Evolutionary conservation across 2,113 vertebrate genomes (phyloP).

Genomic region (Bambusicola thoracicus): DNA sequence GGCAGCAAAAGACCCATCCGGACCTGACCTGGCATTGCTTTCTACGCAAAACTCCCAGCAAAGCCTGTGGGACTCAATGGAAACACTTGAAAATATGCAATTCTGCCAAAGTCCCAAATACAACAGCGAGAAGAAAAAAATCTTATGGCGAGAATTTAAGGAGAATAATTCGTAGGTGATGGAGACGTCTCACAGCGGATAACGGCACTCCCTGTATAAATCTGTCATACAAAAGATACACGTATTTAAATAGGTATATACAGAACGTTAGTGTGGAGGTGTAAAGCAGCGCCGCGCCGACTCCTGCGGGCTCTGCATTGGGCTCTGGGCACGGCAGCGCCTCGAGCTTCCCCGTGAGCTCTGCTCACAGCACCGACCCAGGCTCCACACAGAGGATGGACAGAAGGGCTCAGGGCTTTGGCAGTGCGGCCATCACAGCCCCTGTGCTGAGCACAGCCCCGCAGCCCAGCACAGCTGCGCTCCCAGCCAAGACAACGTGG

Average conservation of each 20-base stretch:
- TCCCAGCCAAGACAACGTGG: no score
- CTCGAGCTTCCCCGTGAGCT: fast-evolving
- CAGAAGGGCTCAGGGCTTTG: no score
- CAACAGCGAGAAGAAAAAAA: neutral
- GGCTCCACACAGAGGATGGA: no score
- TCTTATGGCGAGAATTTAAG: neutral
- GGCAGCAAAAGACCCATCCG: neutral
- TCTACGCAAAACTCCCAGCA: neutral
- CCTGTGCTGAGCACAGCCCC: no score
- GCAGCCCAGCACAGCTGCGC: no score
- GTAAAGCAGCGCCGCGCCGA: neutral
- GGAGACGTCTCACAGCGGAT: neutral
- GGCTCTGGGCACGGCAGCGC: neutral
- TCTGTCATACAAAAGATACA: slow-evolving; percentile 58
- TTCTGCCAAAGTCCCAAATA: neutral
- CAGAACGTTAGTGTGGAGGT: neutral
- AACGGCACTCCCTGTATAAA: slow-evolving; percentile 47
- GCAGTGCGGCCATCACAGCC: no score
- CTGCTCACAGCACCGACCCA: neutral
- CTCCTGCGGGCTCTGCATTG: fast-evolving
- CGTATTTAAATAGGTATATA: slow-evolving; percentile 9
- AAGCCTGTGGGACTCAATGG: neutral
- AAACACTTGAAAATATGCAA: neutral
- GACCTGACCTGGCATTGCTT: neutral
- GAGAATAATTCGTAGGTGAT: neutral